These are phyloP conservation scores for Wiebesia pumilae DNA, from an alignment of 1,140 invertebrate genomes.

Conservation along the genomic window DNA sequence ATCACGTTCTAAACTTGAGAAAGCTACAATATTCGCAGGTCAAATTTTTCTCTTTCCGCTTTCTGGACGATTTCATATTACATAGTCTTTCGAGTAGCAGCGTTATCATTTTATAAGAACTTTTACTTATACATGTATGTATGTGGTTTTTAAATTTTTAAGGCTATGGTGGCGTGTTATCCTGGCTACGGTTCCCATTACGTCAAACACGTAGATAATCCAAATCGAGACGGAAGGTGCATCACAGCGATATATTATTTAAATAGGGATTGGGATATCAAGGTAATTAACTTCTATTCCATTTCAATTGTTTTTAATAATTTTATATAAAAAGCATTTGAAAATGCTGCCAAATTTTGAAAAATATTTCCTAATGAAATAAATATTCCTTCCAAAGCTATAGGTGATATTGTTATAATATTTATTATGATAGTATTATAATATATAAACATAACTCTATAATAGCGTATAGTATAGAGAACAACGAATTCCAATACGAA, in stretches of 20 bases:
- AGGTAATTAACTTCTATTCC: conserved; percentile 70
- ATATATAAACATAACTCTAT: no score
- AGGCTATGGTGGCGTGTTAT: conserved; percentile 98
- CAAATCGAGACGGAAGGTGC: conserved; percentile 94
- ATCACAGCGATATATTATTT: conserved; percentile 98
- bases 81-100: background rate
- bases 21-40: background rate
- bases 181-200: conserved; percentile 94
- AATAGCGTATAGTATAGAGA: no score
- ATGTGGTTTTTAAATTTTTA: conserved; percentile 56
- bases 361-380: no score
- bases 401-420: background rate
- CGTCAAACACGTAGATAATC: conserved; percentile 98
- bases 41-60: background rate
- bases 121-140: background rate
- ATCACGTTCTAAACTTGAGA: background rate
- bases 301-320: background rate
- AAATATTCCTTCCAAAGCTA: no score
- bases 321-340: no score
- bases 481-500: no score
- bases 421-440: no score
- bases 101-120: background rate
- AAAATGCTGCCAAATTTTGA: no score
- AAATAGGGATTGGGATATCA: conserved; percentile 93
- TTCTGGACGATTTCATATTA: background rate